Base-by-base conservation (phyloP, 2,113 vertebrate species). In the Chloebia gouldiae region DNA sequence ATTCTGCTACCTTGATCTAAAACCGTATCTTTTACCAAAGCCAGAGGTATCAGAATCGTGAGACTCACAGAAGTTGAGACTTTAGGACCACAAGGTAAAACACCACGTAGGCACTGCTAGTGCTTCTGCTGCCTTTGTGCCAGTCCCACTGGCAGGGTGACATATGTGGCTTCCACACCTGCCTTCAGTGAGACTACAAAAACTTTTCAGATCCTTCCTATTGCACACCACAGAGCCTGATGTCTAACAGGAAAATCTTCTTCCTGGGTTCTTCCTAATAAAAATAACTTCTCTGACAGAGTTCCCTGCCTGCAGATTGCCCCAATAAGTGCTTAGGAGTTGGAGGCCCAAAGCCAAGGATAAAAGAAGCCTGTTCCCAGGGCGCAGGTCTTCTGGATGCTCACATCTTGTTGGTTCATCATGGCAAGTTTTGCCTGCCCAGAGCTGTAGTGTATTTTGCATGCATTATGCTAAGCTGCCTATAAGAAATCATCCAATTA, bases 401-500 rank as follows among this genome's bases (percentile, higher is more conserved):
- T 68, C 30, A 23, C 50, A 66, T n/a, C 47, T 68, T 2, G 0
- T 44, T 37, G 40, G n/a, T 72, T 64, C 65, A 44, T n/a, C 4
- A 0, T 47, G 65, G 71, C 37, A 90, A 35, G 77, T 93, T 82
- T 31, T 69, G 63, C 16, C 86, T 76, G 60, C 40, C 49, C 15
- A 68, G 59, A 94, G 60, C 75, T 60, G 68, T 75, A 85, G 59
- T 60, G n/a, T 54, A 77, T 89, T 96, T 90, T 93, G 75, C 85
- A 94, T 90, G 93, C 68, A 66, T 93, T 96, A 95, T 77, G 85
- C 71, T 91, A 94, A 95, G 85, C 90, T 93, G 85, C 91, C 92
- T 90, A 25, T 63, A 90, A 80, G 66, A 93, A 96, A 95, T 93
- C 95, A 96, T 88, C 87, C 90, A 94, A 90, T 91, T 95, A 97